phyloP scores from a whole-genome alignment of 1,140 invertebrate species.

The Marisa cornuarietis region DNA sequence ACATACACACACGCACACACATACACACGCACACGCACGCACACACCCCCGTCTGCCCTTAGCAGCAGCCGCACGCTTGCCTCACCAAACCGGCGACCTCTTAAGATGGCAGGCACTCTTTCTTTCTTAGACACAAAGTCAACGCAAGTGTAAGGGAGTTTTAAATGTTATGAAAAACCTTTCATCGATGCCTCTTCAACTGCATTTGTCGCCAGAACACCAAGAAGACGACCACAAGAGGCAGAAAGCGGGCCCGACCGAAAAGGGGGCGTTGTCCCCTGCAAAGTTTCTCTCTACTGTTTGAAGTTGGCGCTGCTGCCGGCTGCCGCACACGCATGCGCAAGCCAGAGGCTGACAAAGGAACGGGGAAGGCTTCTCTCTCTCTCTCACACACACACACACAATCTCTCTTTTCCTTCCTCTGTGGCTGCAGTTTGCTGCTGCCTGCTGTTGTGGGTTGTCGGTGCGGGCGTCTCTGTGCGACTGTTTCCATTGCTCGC shows the following conservation, averaged over 20 bases:
- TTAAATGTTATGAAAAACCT: neutral
- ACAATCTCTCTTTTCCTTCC: neutral
- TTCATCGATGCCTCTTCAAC: neutral
- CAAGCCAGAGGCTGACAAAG: slow-evolving; percentile 5
- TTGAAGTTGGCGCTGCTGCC: slow-evolving; percentile 18
- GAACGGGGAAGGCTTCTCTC: neutral
- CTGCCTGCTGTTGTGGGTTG: no score
- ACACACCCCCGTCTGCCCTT: no score
- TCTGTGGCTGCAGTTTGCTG: neutral
- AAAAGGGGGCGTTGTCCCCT: slow-evolving; percentile 22
- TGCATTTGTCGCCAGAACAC: neutral
- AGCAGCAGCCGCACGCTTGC: no score
- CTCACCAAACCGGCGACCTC: no score
- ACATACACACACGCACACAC: no score
- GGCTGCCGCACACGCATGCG: slow-evolving; percentile 10
- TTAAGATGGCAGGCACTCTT: neutral
- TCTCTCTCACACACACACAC: no score
- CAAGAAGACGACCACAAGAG: neutral
- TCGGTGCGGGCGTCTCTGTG: no score
- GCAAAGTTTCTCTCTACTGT: slow-evolving; percentile 3
- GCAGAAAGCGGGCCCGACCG: neutral
- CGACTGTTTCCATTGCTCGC: no score
- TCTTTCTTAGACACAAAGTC: neutral
- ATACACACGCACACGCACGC: no score
- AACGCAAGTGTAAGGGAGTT: slow-evolving; percentile 8